Evolutionary conservation across 2,113 vertebrate species (phyloP).

Genomic region (Tautogolabrus adspersus): DNA sequence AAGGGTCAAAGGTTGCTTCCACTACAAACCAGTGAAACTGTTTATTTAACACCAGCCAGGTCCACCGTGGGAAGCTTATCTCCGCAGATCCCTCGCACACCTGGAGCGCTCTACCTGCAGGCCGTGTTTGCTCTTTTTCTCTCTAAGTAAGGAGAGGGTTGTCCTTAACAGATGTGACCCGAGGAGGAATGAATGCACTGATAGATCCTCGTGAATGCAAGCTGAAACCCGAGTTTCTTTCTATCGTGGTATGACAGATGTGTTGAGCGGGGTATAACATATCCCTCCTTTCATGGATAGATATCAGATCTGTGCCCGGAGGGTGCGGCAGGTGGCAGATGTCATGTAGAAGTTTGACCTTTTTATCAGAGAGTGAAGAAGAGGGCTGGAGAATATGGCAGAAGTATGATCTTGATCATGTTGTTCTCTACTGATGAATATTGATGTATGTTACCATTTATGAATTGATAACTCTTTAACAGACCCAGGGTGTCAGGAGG

Average conservation of each 20-base stretch:
- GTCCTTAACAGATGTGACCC: conserved; percentile 48
- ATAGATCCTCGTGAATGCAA: conserved; percentile 45
- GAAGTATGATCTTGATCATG: background rate
- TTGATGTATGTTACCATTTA: too few species aligned
- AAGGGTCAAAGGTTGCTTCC: background rate
- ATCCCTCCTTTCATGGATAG: background rate
- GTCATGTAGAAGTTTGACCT: conserved; percentile 4
- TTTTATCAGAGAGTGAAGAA: background rate
- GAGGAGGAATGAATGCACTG: background rate
- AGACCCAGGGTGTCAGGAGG: too few species aligned
- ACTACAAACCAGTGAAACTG: conserved; percentile 1
- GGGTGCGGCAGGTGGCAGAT: conserved; percentile 12
- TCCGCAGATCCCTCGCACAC: conserved; percentile 26
- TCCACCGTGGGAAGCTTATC: conserved; percentile 21
- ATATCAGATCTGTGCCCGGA: background rate
- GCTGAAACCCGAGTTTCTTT: conserved; percentile 32
- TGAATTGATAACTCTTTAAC: too few species aligned
- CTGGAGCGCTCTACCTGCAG: conserved; percentile 41
- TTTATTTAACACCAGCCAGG: background rate
- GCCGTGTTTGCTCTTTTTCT: conserved; percentile 2
- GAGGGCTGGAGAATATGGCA: too few species aligned
- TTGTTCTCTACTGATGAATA: too few species aligned
- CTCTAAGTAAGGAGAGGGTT: conserved; percentile 13
- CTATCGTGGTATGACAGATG: conserved; percentile 24
- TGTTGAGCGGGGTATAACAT: background rate